Percentiles rank a stretch among this genome's conserved stretches.
These are phyloP conservation scores for Pluvianellus socialis DNA, from an alignment of 2,113 vertebrate genomes.

Conservation along the genomic window DNA sequence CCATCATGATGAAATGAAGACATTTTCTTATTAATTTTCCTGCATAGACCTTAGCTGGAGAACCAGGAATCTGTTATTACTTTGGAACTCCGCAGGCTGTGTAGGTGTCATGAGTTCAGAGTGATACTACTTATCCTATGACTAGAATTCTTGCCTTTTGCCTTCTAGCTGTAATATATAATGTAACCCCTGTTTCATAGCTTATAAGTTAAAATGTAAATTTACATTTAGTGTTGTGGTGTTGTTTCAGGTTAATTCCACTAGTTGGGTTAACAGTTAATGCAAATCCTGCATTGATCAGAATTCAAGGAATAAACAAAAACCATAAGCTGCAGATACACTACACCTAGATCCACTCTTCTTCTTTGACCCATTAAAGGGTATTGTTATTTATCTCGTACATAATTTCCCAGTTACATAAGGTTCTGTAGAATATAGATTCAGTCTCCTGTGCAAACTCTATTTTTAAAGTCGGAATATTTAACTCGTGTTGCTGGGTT, in stretches of 20 bases:
- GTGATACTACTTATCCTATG: not conserved
- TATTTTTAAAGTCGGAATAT: not conserved
- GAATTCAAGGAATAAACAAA: not conserved
- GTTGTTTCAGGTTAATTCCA: not conserved
- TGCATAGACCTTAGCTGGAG: conserved; percentile 68
- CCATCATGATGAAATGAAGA: conserved; percentile 75
- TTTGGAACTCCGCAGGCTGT: conserved; percentile 10
- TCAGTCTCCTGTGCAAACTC: not conserved
- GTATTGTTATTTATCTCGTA: not conserved
- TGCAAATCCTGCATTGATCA: not conserved
- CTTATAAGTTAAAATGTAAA: not conserved
- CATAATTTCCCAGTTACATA: not conserved
- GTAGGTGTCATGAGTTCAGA: not conserved
- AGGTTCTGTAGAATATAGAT: not conserved
- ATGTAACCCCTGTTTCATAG: not conserved
- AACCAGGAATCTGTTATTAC: conserved; percentile 50
- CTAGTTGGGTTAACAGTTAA: not conserved
- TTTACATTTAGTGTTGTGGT: not conserved
- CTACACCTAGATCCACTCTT: not conserved
- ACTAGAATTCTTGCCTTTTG: not conserved
- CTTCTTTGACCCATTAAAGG: not conserved
- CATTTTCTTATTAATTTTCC: conserved; percentile 80
- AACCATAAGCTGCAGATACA: not conserved
- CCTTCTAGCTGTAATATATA: not conserved
- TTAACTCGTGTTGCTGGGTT: not conserved